phyloP scores from a whole-genome alignment of 2,113 vertebrate species.

The Myocastor coypus region DNA sequence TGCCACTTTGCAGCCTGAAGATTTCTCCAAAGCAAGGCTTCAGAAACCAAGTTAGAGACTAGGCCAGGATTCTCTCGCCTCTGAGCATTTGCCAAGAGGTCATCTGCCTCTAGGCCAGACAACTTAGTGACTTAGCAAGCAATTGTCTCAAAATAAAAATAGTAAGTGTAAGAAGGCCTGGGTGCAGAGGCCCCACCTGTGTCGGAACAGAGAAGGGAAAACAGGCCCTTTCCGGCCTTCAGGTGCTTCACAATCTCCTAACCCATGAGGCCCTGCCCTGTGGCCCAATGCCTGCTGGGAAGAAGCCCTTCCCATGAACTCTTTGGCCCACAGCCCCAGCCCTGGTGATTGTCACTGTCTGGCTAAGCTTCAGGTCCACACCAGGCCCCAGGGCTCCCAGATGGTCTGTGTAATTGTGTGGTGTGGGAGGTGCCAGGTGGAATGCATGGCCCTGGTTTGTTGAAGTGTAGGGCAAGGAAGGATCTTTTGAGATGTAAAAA shows the following conservation, averaged over 20 bases:
- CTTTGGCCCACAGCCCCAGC: background rate
- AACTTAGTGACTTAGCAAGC: background rate
- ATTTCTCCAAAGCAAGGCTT: background rate
- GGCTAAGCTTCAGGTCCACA: background rate
- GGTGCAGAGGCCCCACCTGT: background rate
- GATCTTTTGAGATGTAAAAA: conserved; percentile 50
- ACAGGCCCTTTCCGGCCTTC: background rate
- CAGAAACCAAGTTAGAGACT: background rate
- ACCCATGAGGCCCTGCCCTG: background rate
- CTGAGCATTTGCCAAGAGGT: too few species aligned
- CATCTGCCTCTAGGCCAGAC: too few species aligned
- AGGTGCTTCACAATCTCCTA: background rate
- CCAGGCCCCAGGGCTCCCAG: background rate
- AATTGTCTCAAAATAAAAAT: background rate
- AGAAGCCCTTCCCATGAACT: background rate
- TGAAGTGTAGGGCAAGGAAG: background rate
- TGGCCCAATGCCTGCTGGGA: background rate
- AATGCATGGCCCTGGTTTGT: background rate
- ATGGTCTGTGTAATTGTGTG: background rate
- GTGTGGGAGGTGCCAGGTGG: background rate
- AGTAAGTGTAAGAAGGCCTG: background rate
- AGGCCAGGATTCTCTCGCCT: too few species aligned
- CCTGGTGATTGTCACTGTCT: background rate
- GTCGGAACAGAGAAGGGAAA: background rate
- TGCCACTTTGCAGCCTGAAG: background rate